A percentile compares a stretch with the other conserved stretches of the same genome.
These are phyloP conservation scores for Oscheius sp. DNA, from an alignment of 2,888 invertebrate genomes.

Conservation along the genomic window DNA sequence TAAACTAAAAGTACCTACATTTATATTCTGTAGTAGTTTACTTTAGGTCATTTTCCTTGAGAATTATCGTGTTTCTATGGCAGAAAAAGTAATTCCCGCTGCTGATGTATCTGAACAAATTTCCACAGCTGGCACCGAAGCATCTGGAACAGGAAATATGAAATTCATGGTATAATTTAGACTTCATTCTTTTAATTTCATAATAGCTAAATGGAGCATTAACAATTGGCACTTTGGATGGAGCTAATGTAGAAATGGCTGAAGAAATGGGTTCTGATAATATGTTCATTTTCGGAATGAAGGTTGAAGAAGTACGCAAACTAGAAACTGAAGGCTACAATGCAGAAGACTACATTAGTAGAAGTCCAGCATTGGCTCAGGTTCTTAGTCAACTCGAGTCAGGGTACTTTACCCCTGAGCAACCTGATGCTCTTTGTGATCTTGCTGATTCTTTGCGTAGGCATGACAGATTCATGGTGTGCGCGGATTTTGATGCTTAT, in stretches of 20 bases:
- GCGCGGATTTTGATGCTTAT: constrained; percentile 95
- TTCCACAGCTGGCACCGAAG: constrained; percentile 98
- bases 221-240: constrained; percentile 98
- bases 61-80: constrained; percentile 96
- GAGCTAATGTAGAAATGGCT: constrained; percentile 94
- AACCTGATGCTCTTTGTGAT: constrained; percentile 80
- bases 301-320: constrained; percentile 80
- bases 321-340: constrained; percentile 79
- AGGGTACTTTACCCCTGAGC: constrained; percentile 89
- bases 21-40: neutral
- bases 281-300: constrained; percentile 96
- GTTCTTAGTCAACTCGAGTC: constrained; percentile 94
- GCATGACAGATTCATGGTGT: constrained; percentile 88
- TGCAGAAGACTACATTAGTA: constrained; percentile 89
- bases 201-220: constrained; percentile 89
- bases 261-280: constrained; percentile 97
- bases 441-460: constrained; percentile 88
- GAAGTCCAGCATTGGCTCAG: constrained; percentile 85
- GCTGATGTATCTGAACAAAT: constrained; percentile 98
- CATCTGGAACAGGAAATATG: constrained; percentile 99
- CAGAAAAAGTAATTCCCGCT: constrained; percentile 98
- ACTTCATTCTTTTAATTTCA: neutral
- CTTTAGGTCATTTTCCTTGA: constrained; percentile 85
- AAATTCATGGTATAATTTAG: constrained; percentile 83
- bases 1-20: constrained; percentile 78